Percentiles rank a stretch among this genome's conserved stretches.
These are phyloP conservation scores for Psittacus erithacus DNA, from an alignment of 2,113 vertebrate genomes.

Conservation along the genomic window DNA sequence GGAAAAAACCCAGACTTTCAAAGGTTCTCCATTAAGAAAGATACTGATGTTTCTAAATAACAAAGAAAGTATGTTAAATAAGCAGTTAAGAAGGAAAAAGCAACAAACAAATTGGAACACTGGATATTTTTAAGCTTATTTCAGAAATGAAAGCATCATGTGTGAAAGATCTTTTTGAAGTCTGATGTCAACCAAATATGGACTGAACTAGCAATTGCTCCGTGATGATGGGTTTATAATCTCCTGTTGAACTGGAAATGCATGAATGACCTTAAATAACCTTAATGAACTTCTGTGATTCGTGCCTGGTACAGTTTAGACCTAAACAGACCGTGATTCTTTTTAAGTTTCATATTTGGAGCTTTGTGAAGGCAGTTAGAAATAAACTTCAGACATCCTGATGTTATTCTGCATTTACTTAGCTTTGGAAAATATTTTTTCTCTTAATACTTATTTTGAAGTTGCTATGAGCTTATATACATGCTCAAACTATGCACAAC, in stretches of 20 bases:
- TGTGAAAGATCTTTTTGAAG: not conserved
- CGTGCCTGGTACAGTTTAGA: not conserved
- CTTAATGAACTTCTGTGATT: not conserved
- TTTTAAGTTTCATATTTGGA: not conserved
- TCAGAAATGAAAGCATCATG: not conserved
- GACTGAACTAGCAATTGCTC: not conserved
- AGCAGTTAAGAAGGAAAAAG: not conserved
- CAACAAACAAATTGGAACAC: not conserved
- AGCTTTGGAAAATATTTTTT: not conserved
- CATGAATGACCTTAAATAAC: not conserved
- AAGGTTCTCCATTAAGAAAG: not conserved
- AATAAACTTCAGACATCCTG: not conserved
- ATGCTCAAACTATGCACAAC: not conserved
- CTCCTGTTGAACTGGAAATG: not conserved
- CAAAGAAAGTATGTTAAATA: not conserved
- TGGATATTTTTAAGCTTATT: not conserved
- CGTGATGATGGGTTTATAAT: not conserved
- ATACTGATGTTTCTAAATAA: not conserved
- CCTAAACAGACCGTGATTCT: not conserved
- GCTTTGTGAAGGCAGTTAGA: not conserved
- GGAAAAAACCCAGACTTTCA: not conserved
- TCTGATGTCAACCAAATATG: not conserved
- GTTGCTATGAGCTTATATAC: not conserved
- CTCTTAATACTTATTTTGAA: not conserved
- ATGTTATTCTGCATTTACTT: not conserved